Percentiles rank a stretch among this genome's conserved stretches.
phyloP scores from a whole-genome alignment of 2,888 invertebrate species.

The Drosophila paucipuncta region DNA sequence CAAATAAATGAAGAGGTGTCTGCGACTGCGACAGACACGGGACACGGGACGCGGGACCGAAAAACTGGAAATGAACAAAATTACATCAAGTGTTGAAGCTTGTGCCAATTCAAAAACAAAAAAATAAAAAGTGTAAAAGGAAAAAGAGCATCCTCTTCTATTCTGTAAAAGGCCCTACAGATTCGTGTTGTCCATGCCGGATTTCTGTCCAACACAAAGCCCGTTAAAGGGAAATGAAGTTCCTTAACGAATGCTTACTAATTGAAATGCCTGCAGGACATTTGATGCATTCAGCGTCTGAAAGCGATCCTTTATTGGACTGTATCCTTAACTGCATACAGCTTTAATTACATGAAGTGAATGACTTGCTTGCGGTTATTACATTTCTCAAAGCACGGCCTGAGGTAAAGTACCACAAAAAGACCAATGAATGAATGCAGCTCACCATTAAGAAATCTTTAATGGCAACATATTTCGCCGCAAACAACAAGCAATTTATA shows the following conservation, averaged over 20 bases:
- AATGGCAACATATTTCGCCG: constrained; percentile 1
- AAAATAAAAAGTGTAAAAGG: no score
- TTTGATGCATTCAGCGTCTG: constrained; percentile 11
- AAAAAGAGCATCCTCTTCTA: constrained; percentile 28
- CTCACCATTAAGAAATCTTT: background rate
- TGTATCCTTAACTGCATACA: constrained; percentile 7
- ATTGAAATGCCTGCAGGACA: constrained; percentile 54
- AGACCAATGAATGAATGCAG: background rate
- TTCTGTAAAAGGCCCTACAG: constrained; percentile 46
- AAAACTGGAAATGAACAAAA: constrained; percentile 60
- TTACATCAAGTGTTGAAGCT: constrained; percentile 56
- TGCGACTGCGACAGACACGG: constrained; percentile 18
- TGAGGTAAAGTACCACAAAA: background rate
- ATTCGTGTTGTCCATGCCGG: constrained; percentile 16
- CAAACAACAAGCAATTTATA: background rate
- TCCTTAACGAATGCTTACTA: constrained; percentile 44
- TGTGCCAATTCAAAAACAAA: constrained; percentile 31
- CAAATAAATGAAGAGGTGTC: constrained; percentile 70
- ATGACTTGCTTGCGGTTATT: constrained; percentile 33
- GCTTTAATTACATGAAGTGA: constrained; percentile 27
- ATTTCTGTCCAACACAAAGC: constrained; percentile 4
- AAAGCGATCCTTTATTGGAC: constrained; percentile 1
- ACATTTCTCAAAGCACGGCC: constrained; percentile 20
- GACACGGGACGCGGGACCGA: constrained; percentile 1
- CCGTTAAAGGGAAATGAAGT: constrained; percentile 49